Base-by-base conservation (phyloP, 1,140 invertebrate species). In the Diabrotica undecimpunctata region DNA sequence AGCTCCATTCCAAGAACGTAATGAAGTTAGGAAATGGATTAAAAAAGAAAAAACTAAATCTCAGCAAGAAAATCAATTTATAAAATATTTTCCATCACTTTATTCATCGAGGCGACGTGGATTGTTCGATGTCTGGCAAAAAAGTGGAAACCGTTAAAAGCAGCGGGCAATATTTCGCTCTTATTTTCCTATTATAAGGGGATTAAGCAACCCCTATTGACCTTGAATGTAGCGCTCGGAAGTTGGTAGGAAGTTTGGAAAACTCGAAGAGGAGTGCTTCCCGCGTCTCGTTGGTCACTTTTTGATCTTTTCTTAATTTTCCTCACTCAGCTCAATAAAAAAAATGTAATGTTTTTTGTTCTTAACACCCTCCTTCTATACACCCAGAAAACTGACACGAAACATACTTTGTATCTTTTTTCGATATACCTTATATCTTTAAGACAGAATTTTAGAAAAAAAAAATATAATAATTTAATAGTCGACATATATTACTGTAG, bases 151-250 rank as follows among this genome's bases (percentile, higher is more conserved):
- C 61, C 61, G 61, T 62, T 62, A 54, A 62, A 62, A 62, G 53
- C 51, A 53, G 61, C 61, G 61, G 50, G 61, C 53, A 50, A 66
- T 62, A 66, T 62, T 66, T 66, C 61, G 65, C 65, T 66, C 55
- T 66, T 66, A 66, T 66, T 66, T 66, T 66, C 60, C 59, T 66
- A 66, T 66, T 66, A 66, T 62, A 41, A 62, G 61, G 61, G 65
- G 65, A 62, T 66, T 61, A 66, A 52, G 53, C 52, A 50, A 50
- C 59, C 65, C 61, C 38, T 62, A 62, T 61, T 58, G 60, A 66
- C 65, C 65, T 66, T 66, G 65, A 46, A 46, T 46, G 13, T 38
- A 62, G 12, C 51, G 61, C n/a, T 13, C 61, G 12, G 61, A 25
- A 62, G 61, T 37, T 54, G 41, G 41, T 46, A 39, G 41, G 54